Base-by-base conservation (phyloP, 2,797 vertebrate species). In the Prionace glauca region DNA sequence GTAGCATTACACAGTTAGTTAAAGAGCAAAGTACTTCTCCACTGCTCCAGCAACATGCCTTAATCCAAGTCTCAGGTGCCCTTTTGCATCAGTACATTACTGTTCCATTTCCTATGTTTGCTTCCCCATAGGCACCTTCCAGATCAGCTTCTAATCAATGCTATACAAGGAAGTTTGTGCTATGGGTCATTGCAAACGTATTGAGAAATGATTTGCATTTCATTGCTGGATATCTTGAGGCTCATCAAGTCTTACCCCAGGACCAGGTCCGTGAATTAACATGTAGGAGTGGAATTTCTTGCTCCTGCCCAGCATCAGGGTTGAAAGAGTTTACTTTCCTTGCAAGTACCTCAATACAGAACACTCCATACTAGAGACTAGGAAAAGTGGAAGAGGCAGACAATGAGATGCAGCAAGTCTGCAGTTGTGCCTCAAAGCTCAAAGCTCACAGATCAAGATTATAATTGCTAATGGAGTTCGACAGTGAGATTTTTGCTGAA, bases 111-210 rank as follows among this genome's bases (percentile, higher is more conserved):
- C n/a, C 20, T 11, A 41, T 41, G 90, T n/a, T 69, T 92, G 62
- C 18, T n/a, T 92, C 69, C 62, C 90, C 69, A 65, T 69, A 69
- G 65, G 20, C 90, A n/a, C 88, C 20, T 69, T 18, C 69, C 62
- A 92, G 36, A 26, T 92, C 67, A 24, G 11, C 41, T 92, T n/a
- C 90, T 69, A 92, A 92, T 92, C 62, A 92, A 62, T 92, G 88
- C 32, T 92, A 36, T 67, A 92, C 62, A 36, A 92, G 32, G 60
- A 32, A 36, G 88, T 67, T 92, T 92, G 88, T 92, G 62, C 88
- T 36, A 60, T 92, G 29, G 87, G 29, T 29, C 86, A n/a, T 62
- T 62, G 18, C 32, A 92, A n/a, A 65, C 32, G 11, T n/a, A 10
- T 92, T 41, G 62, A 69, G 90, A 69, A 69, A 92, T 69, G n/a